Evolutionary conservation across 2,113 vertebrate genomes (phyloP).

Genomic region (Strix aluco): DNA sequence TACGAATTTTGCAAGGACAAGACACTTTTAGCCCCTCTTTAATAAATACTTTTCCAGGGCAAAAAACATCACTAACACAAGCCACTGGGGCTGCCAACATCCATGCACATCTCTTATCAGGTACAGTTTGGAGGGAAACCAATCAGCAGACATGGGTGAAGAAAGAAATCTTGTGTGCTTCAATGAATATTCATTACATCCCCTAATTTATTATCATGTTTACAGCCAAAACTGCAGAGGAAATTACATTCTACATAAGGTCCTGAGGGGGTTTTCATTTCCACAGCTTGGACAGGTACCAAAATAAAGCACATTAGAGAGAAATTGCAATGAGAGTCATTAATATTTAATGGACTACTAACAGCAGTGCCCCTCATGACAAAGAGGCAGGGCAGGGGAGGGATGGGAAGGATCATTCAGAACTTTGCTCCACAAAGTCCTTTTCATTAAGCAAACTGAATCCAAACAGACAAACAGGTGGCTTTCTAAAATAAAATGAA

Average conservation of each 20-base stretch:
- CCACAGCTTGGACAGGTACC: constrained; percentile 56
- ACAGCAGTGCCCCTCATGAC: constrained; percentile 17
- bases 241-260: constrained; percentile 65
- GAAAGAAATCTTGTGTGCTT: neutral
- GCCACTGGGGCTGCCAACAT: neutral
- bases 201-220: constrained; percentile 74
- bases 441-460: constrained; percentile 7
- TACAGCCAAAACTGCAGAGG: constrained; percentile 68
- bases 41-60: neutral
- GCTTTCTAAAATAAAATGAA: neutral
- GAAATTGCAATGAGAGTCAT: constrained; percentile 33
- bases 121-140: neutral
- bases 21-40: neutral
- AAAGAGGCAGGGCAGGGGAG: neutral
- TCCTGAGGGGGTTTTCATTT: constrained; percentile 56
- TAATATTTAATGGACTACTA: constrained; percentile 71
- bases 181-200: constrained; percentile 68
- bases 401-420: neutral
- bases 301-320: constrained; percentile 72
- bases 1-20: neutral
- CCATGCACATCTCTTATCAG: neutral
- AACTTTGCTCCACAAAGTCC: neutral
- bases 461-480: neutral
- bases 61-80: neutral
- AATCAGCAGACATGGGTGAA: neutral